Evolutionary conservation across 2,797 vertebrate genomes (phyloP).

Genomic region (Poecilia velifera): DNA sequence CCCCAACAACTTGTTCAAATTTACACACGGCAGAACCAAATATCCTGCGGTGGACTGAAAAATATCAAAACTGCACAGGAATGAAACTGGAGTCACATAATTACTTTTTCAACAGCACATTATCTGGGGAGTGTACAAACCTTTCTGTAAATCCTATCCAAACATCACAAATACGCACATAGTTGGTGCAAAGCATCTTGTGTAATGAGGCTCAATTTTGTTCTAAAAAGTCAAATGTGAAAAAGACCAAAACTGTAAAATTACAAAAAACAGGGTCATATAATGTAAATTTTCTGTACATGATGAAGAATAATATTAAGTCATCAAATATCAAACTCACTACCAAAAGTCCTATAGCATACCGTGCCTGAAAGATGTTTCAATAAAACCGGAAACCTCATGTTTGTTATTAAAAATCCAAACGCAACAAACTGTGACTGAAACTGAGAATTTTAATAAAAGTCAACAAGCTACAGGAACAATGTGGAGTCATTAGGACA

Average conservation of each 20-base stretch:
- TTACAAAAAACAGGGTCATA: not conserved
- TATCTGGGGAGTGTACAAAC: not conserved
- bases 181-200: not conserved
- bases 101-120: not conserved
- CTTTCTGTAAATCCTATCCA: not conserved
- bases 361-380: not conserved
- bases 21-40: not conserved
- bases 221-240: not conserved
- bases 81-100: not conserved
- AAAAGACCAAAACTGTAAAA: not conserved
- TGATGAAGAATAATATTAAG: not conserved
- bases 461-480: not conserved
- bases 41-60: not conserved
- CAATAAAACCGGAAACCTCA: not conserved
- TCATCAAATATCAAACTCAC: not conserved
- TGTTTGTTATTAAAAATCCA: not conserved
- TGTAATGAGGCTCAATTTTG: not conserved
- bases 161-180: not conserved
- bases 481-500: not conserved
- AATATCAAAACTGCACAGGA: not conserved
- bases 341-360: not conserved
- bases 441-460: not conserved
- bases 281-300: not conserved
- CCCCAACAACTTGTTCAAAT: not conserved
- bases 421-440: not conserved